These are phyloP conservation scores for Thysanoteuthis rhombus DNA, from an alignment of 2,888 invertebrate species.

Conservation along the genomic window DNA sequence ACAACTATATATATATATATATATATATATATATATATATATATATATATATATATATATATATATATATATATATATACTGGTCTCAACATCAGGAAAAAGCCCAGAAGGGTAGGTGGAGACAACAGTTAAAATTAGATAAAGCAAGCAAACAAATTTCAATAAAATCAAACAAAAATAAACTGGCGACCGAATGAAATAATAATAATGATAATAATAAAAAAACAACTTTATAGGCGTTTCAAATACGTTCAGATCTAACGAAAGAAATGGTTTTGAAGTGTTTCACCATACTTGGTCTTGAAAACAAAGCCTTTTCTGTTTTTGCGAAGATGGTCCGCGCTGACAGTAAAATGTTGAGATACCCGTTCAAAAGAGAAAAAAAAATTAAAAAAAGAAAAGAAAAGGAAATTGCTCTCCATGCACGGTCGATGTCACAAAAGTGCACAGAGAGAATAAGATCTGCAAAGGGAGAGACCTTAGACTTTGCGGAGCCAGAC, in stretches of 20 bases:
- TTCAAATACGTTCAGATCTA: neutral
- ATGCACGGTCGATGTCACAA: neutral
- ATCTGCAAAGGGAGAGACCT: neutral
- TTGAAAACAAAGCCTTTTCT: neutral
- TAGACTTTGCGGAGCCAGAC: neutral
- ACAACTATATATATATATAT: too few species aligned
- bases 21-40: too few species aligned
- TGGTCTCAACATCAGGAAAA: too few species aligned
- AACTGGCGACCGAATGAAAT: too few species aligned
- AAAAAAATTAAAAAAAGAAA: too few species aligned
- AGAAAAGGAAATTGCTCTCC: neutral
- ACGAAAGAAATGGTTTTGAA: neutral
- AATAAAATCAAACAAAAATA: too few species aligned
- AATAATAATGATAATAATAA: too few species aligned
- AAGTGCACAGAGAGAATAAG: neutral
- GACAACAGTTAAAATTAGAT: too few species aligned
- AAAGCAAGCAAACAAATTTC: too few species aligned
- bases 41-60: too few species aligned
- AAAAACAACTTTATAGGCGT: neutral
- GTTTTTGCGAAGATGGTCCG: neutral
- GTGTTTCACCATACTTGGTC: neutral
- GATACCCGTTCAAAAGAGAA: neutral
- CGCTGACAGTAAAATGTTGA: neutral
- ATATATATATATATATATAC: too few species aligned
- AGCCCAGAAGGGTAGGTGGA: too few species aligned